Evolutionary conservation across 2,113 vertebrate genomes (phyloP).

Genomic region (Silurus asotus): DNA sequence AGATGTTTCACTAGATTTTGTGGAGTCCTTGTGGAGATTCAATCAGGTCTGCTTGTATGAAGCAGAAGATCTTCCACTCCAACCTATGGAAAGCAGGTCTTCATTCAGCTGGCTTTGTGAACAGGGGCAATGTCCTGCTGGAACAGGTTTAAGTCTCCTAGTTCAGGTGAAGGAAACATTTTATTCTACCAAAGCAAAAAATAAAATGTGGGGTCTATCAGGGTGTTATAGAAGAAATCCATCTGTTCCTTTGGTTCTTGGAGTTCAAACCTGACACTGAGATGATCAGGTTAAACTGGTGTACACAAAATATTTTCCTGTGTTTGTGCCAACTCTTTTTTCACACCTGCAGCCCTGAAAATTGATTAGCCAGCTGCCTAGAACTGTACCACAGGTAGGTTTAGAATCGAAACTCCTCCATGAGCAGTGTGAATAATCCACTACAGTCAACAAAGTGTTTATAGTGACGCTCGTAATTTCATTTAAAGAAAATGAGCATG

Average conservation of each 20-base stretch:
- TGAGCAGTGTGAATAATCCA: not conserved
- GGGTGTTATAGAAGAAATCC: too few relatives aligned
- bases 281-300: slow-evolving; percentile 20
- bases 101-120: too few relatives aligned
- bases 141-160: too few relatives aligned
- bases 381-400: slow-evolving; percentile 15
- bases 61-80: too few relatives aligned
- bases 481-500: not conserved
- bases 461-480: not conserved
- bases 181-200: too few relatives aligned
- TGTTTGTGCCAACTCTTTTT: slow-evolving; percentile 35
- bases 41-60: too few relatives aligned
- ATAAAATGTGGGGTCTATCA: too few relatives aligned
- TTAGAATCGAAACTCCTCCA: not conserved
- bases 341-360: slow-evolving; percentile 42
- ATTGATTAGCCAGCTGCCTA: slow-evolving; percentile 53
- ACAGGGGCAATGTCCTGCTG: too few relatives aligned
- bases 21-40: too few relatives aligned
- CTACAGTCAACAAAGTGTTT: not conserved
- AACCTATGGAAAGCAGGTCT: too few relatives aligned
- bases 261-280: not conserved
- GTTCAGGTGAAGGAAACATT: too few relatives aligned
- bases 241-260: not conserved
- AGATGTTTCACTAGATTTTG: too few relatives aligned
- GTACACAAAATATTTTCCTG: slow-evolving; percentile 35